These are phyloP conservation scores for Scaptomyza cyrtandrae DNA, from an alignment of 2,888 invertebrate species.

Conservation along the genomic window DNA sequence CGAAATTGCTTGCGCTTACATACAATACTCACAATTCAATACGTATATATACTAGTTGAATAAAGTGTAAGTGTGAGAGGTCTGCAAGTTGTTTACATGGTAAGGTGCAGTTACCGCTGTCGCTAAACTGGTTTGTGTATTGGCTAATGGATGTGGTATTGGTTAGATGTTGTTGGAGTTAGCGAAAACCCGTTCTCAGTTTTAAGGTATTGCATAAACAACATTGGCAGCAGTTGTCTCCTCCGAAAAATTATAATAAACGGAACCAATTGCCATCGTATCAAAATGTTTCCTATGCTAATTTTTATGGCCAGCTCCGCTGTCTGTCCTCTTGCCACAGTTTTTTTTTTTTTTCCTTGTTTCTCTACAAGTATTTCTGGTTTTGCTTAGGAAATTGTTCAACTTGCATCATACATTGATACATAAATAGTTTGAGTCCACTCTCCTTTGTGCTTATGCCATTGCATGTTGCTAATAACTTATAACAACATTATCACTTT, in stretches of 20 bases:
- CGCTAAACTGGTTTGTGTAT: slow-evolving; percentile 63
- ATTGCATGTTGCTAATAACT: slow-evolving; percentile 68
- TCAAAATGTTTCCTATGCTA: slow-evolving; percentile 61
- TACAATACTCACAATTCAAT: not conserved
- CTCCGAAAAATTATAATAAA: slow-evolving; percentile 57
- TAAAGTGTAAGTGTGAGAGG: slow-evolving; percentile 25
- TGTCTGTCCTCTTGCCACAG: slow-evolving; percentile 70
- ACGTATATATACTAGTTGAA: not conserved
- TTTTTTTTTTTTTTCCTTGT: slow-evolving; percentile 31
- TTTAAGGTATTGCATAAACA: slow-evolving; percentile 68
- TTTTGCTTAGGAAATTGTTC: slow-evolving; percentile 38
- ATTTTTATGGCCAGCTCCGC: slow-evolving; percentile 60
- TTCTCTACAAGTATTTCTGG: slow-evolving; percentile 14
- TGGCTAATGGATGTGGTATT: slow-evolving; percentile 46
- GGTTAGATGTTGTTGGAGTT: slow-evolving; percentile 12
- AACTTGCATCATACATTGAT: slow-evolving; percentile 38
- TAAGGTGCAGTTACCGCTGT: slow-evolving; percentile 47
- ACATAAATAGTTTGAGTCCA: slow-evolving; percentile 14
- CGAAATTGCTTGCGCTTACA: slow-evolving; percentile 45
- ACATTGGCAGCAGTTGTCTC: slow-evolving; percentile 34
- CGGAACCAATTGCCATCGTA: slow-evolving; percentile 60
- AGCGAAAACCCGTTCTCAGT: slow-evolving; percentile 59
- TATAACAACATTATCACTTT: slow-evolving; percentile 28
- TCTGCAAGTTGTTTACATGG: slow-evolving; percentile 54
- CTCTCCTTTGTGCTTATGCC: not conserved